phyloP scores from a whole-genome alignment of 2,113 vertebrate genomes.

The Glaucidium brasilianum region DNA sequence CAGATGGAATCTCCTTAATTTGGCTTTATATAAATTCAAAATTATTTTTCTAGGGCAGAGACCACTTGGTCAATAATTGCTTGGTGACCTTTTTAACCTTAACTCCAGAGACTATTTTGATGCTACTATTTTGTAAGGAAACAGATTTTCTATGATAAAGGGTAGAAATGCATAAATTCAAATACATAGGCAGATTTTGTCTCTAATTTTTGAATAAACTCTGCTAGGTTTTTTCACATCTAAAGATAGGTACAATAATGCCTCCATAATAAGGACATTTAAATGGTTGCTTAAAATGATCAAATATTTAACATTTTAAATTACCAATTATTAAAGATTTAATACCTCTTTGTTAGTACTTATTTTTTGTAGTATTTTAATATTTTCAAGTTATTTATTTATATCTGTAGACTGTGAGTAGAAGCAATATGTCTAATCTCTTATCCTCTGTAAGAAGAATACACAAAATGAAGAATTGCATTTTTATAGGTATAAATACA shows the following conservation, averaged over 20 bases:
- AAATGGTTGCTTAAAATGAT: background rate
- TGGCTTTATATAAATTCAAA: background rate
- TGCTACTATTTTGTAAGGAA: background rate
- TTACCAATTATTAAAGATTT: background rate
- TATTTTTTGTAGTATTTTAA: background rate
- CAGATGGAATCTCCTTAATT: background rate
- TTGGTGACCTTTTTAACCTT: background rate
- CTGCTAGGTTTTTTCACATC: background rate
- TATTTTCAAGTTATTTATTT: background rate
- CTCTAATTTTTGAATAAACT: background rate
- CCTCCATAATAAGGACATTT: background rate
- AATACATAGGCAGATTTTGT: background rate
- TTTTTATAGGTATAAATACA: background rate
- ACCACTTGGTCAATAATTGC: background rate
- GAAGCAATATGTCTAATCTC: background rate
- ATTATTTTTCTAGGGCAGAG: background rate
- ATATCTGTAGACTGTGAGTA: background rate
- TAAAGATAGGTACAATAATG: background rate
- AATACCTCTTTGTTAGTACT: background rate
- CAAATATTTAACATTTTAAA: background rate
- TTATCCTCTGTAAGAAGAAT: background rate
- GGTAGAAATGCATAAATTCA: background rate
- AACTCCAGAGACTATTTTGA: background rate
- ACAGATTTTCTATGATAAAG: background rate
- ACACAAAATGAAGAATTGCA: background rate